Percentiles rank a stretch among this genome's conserved stretches.
phyloP scores from a whole-genome alignment of 2,797 vertebrate genomes.

The Lepus oiostolus region DNA sequence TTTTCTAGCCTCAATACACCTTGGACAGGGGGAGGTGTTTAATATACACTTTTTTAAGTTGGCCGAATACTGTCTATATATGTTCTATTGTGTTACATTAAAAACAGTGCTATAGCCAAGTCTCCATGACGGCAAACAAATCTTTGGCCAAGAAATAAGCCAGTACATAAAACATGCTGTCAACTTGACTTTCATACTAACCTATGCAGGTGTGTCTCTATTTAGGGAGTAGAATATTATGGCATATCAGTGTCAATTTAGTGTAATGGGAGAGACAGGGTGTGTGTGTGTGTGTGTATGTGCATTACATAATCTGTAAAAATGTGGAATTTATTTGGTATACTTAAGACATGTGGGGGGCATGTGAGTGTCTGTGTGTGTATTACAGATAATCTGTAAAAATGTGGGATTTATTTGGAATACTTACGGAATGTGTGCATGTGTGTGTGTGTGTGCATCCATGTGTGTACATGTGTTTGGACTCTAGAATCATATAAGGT shows the following conservation, averaged over 20 bases:
- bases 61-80: slow-evolving; percentile 66
- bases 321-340: background rate
- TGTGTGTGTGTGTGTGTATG: background rate
- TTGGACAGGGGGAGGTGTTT: slow-evolving; percentile 81
- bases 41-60: slow-evolving; percentile 78
- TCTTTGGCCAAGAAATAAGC: slow-evolving; percentile 76
- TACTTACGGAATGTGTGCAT: background rate
- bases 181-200: slow-evolving; percentile 73
- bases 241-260: slow-evolving; percentile 62
- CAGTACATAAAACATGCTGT: slow-evolving; percentile 76
- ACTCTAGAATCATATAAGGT: slow-evolving; percentile 16
- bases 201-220: slow-evolving; percentile 68
- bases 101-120: slow-evolving; percentile 71
- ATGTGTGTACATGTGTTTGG: background rate
- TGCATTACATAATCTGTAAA: slow-evolving; percentile 55
- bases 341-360: background rate
- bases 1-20: slow-evolving; percentile 53
- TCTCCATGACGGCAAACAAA: slow-evolving; percentile 77
- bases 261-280: background rate
- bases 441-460: too few species aligned
- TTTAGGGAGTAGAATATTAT: slow-evolving; percentile 67
- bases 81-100: slow-evolving; percentile 81
- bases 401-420: background rate
- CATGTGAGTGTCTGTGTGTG: background rate
- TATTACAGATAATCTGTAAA: slow-evolving; percentile 54